phyloP scores from a whole-genome alignment of 2,888 invertebrate species.

The Thysanoteuthis rhombus region DNA sequence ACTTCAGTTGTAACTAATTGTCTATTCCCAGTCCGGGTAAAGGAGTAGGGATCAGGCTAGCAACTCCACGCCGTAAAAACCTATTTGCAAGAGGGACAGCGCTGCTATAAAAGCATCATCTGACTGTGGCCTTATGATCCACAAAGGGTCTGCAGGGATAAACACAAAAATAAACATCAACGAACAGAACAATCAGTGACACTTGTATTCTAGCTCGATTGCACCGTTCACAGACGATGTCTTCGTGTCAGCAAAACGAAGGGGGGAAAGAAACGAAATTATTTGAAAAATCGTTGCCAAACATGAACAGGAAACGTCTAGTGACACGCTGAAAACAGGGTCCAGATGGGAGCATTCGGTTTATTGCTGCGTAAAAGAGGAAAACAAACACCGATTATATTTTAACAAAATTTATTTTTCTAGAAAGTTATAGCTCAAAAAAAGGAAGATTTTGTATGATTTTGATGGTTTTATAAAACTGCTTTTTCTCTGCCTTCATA shows the following conservation, averaged over 20 bases:
- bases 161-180: no score
- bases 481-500: neutral
- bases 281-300: neutral
- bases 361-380: neutral
- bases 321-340: neutral
- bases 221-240: neutral
- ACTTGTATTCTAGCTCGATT: neutral
- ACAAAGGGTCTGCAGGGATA: no score
- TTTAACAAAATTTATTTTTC: neutral
- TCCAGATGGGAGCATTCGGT: neutral
- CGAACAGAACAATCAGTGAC: no score
- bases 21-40: no score
- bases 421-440: neutral
- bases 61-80: no score
- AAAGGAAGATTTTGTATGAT: neutral
- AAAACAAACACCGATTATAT: neutral
- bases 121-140: no score
- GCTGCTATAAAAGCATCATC: no score
- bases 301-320: neutral
- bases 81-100: no score
- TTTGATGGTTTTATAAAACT: neutral
- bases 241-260: neutral
- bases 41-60: no score
- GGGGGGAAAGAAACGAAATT: neutral
- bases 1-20: no score